Evolutionary conservation across 1,140 invertebrate species (phyloP).

Genomic region (Panulirus ornatus): DNA sequence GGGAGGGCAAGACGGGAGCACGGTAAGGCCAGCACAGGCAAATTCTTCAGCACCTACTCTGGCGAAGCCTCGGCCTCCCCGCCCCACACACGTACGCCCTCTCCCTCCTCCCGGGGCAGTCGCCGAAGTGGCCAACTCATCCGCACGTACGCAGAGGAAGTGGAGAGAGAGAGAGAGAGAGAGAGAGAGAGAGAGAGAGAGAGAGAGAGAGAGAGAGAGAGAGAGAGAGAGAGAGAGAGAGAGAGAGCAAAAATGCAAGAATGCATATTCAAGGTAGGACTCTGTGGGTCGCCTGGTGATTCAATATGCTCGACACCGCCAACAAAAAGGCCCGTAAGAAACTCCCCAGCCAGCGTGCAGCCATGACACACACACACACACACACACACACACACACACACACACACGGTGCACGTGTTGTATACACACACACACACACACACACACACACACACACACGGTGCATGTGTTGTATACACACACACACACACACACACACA

Average conservation of each 20-base stretch:
- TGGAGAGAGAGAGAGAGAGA: no score
- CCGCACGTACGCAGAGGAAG: no score
- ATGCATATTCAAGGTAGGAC: no score
- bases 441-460: not conserved
- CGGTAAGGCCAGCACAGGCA: not conserved
- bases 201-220: no score
- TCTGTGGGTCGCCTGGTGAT: not conserved
- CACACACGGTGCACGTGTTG: not conserved
- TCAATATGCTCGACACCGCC: not conserved
- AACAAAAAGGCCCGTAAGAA: slow-evolving; percentile 10
- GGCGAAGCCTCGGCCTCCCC: not conserved
- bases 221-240: no score
- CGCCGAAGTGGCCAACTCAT: no score
- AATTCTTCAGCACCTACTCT: not conserved
- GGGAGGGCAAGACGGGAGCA: not conserved
- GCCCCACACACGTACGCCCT: not conserved
- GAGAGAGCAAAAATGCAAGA: no score
- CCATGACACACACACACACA: not conserved
- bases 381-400: slow-evolving; percentile 2
- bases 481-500: not conserved
- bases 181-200: no score
- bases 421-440: not conserved
- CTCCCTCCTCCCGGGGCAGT: no score
- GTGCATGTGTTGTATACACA: no score
- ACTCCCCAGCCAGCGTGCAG: not conserved